phyloP scores from a whole-genome alignment of 1,140 invertebrate genomes.

The Caenorhabditis remanei region DNA sequence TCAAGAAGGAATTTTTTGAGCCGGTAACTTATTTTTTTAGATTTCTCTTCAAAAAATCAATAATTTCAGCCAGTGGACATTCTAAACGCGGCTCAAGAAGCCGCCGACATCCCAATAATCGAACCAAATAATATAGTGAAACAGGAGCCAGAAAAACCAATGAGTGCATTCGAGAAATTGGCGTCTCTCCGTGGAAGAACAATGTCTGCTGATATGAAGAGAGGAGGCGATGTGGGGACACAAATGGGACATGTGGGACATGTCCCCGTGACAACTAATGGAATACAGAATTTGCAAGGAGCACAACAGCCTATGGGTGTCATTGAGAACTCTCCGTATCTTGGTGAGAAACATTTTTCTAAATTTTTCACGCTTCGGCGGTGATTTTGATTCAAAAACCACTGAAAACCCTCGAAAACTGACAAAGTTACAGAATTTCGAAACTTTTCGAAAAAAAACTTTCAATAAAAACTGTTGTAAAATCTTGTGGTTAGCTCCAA shows the following conservation, averaged over 20 bases:
- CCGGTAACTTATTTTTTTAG: not conserved
- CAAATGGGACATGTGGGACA: no score
- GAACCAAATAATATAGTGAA: not conserved
- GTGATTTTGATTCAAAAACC: no score
- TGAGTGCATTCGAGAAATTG: slow-evolving; percentile 30
- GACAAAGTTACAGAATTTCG: no score
- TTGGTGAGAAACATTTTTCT: no score
- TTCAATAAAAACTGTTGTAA: no score
- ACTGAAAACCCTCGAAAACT: no score
- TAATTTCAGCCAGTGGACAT: not conserved
- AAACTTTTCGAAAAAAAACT: no score
- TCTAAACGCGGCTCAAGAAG: not conserved
- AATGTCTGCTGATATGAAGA: slow-evolving; percentile 29
- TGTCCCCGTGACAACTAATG: not conserved
- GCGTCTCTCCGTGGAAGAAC: not conserved
- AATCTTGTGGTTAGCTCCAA: no score
- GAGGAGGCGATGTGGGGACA: not conserved
- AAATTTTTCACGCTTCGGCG: no score
- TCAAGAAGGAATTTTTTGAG: not conserved
- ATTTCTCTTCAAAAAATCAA: not conserved
- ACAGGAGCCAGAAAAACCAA: not conserved
- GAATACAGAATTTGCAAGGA: no score
- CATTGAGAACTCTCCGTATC: no score
- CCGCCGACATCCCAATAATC: not conserved
- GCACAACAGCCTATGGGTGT: no score